These are phyloP conservation scores for Kryptopterus vitreolus DNA, from an alignment of 2,797 vertebrate genomes.

Conservation along the genomic window DNA sequence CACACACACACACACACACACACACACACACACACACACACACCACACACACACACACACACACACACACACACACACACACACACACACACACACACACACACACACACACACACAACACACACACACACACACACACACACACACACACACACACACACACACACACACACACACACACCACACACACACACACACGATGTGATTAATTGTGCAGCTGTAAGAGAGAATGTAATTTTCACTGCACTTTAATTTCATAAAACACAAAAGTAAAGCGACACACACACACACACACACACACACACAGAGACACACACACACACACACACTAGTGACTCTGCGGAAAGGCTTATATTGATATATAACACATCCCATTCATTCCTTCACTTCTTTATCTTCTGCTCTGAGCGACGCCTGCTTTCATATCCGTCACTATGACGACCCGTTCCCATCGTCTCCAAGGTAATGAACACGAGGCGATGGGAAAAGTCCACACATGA, in stretches of 20 bases:
- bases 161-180: conserved; percentile 44
- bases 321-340: no score
- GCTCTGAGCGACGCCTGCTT: no score
- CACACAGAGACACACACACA: no score
- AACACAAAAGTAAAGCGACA: conserved; percentile 61
- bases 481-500: no score
- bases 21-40: conserved; percentile 24
- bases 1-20: conserved; percentile 48
- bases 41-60: conserved; percentile 45
- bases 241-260: conserved; percentile 65
- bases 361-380: no score
- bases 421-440: no score
- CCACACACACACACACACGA: conserved; percentile 34
- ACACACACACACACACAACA: conserved; percentile 23
- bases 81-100: conserved; percentile 50
- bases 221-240: conserved; percentile 66
- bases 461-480: no score
- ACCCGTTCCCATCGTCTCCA: no score
- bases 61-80: conserved; percentile 38
- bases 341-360: no score
- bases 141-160: conserved; percentile 23
- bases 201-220: conserved; percentile 69
- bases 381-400: no score
- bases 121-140: conserved; percentile 51
- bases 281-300: conserved; percentile 7